These are phyloP conservation scores for Scylla paramamosain DNA, from an alignment of 1,140 invertebrate genomes.

Conservation along the genomic window DNA sequence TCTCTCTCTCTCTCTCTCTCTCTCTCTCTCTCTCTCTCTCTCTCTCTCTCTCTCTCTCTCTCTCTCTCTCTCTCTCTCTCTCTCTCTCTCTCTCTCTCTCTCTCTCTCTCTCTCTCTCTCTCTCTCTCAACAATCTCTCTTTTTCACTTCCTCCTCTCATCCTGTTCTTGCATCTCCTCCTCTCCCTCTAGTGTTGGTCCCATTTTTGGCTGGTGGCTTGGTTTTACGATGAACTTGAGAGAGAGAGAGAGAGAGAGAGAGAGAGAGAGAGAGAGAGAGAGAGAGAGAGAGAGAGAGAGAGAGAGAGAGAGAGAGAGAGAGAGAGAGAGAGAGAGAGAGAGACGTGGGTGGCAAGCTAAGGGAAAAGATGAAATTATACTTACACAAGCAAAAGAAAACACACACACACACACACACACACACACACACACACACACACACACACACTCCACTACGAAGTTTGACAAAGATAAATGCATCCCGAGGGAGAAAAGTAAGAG, in stretches of 20 bases:
- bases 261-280: slow-evolving; percentile 1
- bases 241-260: background rate
- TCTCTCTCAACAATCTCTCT: background rate
- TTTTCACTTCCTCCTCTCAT: background rate
- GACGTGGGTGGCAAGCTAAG: background rate
- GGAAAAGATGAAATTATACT: background rate
- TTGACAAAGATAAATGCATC: too few species aligned
- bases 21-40: too few species aligned
- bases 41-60: background rate
- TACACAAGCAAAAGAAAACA: background rate
- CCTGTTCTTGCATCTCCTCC: background rate
- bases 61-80: background rate
- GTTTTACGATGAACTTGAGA: too few species aligned
- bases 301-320: background rate
- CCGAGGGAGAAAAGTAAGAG: too few species aligned
- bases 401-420: background rate
- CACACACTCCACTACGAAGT: too few species aligned
- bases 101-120: slow-evolving; percentile 5
- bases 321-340: background rate
- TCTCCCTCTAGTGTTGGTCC: background rate
- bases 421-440: background rate
- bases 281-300: slow-evolving; percentile 3
- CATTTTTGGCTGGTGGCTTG: too few species aligned
- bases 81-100: background rate
- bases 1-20: too few species aligned